These are phyloP conservation scores for Sarcophaga peregrina DNA, from an alignment of 1,140 invertebrate genomes.

Conservation along the genomic window DNA sequence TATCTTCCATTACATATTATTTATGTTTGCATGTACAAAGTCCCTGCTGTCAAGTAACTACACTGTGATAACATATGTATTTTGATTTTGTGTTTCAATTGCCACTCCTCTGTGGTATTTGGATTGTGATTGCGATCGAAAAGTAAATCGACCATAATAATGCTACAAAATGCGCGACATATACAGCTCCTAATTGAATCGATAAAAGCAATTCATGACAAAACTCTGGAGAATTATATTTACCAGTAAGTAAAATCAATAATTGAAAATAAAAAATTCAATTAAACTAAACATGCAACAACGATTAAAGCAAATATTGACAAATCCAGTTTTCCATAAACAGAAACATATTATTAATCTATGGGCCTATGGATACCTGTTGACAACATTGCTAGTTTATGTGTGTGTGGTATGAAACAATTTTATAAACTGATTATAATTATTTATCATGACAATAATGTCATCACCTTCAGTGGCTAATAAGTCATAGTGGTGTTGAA, in stretches of 20 bases:
- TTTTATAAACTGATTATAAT: constrained; percentile 38
- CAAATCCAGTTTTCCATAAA: constrained; percentile 20
- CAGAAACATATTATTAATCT: background rate
- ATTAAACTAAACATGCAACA: constrained; percentile 12
- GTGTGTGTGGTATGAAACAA: constrained; percentile 29
- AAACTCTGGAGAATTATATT: constrained; percentile 24
- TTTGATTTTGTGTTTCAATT: no score
- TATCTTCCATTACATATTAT: background rate
- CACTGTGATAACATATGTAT: no score
- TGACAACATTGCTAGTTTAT: background rate
- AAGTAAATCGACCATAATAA: no score
- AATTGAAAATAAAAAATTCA: background rate
- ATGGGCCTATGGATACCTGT: background rate
- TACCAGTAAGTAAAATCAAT: constrained; percentile 4
- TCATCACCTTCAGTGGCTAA: constrained; percentile 40
- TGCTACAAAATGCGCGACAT: background rate
- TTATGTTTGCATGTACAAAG: no score
- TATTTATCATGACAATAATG: constrained; percentile 38
- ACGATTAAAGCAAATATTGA: background rate
- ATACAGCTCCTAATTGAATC: background rate
- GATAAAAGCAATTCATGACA: background rate
- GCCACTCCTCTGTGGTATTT: no score
- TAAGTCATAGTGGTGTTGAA: constrained; percentile 22
- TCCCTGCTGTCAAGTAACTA: no score
- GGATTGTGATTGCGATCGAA: no score